Evolutionary conservation across 1,140 invertebrate genomes (phyloP).

Genomic region (Atopsyche davidsoni): DNA sequence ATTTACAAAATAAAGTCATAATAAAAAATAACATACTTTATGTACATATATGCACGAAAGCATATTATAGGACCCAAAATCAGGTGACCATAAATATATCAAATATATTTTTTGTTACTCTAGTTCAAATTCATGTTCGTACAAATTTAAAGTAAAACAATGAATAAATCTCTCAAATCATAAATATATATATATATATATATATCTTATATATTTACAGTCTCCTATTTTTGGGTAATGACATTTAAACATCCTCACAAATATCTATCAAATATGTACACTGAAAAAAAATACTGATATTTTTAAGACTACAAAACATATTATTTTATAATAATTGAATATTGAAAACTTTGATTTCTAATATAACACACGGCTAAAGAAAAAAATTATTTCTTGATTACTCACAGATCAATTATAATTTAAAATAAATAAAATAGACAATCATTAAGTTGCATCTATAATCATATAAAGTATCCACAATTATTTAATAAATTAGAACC

Average conservation of each 20-base stretch:
- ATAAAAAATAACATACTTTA: not conserved
- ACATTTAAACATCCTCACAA: no score
- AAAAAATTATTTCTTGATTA: slow-evolving; percentile 2
- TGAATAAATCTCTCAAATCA: no score
- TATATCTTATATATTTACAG: no score
- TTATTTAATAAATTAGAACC: slow-evolving; percentile 2
- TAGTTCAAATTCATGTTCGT: not conserved
- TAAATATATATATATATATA: no score
- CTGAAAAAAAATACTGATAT: no score
- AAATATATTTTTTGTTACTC: not conserved
- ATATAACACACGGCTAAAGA: slow-evolving; percentile 7
- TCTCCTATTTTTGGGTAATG: no score
- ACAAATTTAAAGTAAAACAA: not conserved
- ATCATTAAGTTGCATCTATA: not conserved
- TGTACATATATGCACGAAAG: slow-evolving; percentile 1
- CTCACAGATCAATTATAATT: not conserved
- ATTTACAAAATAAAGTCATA: slow-evolving; percentile 3
- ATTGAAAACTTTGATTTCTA: not conserved
- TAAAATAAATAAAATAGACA: not conserved
- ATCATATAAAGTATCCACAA: slow-evolving; percentile 7
- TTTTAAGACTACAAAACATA: no score
- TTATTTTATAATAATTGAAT: no score
- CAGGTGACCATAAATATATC: not conserved
- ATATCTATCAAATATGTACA: no score
- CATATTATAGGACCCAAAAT: not conserved